Evolutionary conservation across 2,113 vertebrate species (phyloP), one percentile per base, ranked within the genome.

Genomic region (Microcebus lehilahytsara): DNA sequence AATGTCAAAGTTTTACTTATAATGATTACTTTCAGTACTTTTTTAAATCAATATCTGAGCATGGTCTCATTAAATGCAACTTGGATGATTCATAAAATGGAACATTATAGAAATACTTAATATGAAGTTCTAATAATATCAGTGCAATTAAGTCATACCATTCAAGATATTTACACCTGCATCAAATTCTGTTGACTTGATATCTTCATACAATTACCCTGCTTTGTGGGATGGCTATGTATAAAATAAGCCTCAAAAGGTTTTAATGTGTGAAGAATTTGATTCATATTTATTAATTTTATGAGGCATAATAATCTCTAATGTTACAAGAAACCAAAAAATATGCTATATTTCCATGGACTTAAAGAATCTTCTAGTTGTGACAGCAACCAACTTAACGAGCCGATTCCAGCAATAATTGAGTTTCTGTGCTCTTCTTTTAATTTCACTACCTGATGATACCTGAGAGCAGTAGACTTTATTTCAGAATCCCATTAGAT

Each of bases 401-500:
- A 98, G 79, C 66, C 3, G 16, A 93, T 94, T 98, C 98, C 93
- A 86, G 53, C 85, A 98, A 97, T 98, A 98, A 98, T 98, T 98
- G 97, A 97, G 67, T 98, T 98, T 97, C 95, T 97, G 56, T 97
- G 95, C 56, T 98, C 98, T 98, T 98, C 98, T 98, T 98, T 98
- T 98, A 97, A 97, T 98, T 98, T 98, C 94, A 89, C 92, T 98
- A 67, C 97, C 93, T 97, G 97, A 88, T 97, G 97, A 98, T 98
- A 98, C 98, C 96, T 98, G 96, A 98, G 95, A 97, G 93, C 51
- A 89, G 97, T 96, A 97, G 96, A 98, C 97, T 97, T 98, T 85
- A 97, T 98, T 99, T 98, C 98, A 98, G 90, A 98, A 98, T 98
- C 93, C 96, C 95, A 94, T 98, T 98, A 98, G 71, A 75, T 97